These are phyloP conservation scores for Stichodactyla helianthus DNA, from an alignment of 64 coral and sea anemone species.

Conservation along the genomic window DNA sequence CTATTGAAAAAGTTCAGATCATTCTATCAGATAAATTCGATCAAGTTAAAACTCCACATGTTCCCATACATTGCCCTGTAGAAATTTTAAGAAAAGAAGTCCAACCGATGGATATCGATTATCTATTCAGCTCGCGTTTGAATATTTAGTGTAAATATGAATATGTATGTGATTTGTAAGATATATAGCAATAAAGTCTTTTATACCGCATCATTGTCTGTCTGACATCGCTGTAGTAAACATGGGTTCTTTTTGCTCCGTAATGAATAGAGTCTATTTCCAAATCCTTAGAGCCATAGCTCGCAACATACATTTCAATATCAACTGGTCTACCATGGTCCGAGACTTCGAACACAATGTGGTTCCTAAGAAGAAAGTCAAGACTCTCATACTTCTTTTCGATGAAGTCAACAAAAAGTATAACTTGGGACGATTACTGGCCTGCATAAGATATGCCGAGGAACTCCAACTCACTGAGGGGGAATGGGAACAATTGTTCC, in stretches of 20 bases:
- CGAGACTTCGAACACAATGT: not conserved
- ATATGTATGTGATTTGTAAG: not conserved
- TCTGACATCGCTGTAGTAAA: not conserved
- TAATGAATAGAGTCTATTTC: not conserved
- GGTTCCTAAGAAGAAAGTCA: not conserved
- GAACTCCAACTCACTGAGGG: constrained; percentile 17
- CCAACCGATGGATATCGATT: constrained; percentile 24
- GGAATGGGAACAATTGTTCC: constrained; percentile 13
- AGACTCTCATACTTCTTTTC: not conserved
- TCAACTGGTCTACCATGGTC: not conserved
- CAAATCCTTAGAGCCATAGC: not conserved
- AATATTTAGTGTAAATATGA: not conserved
- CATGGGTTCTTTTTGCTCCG: constrained; percentile 15
- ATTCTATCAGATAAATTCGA: not conserved
- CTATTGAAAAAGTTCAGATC: not conserved
- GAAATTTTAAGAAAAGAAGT: constrained; percentile 25
- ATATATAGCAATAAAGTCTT: not conserved
- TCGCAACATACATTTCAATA: not conserved
- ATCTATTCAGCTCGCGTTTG: too few relatives aligned
- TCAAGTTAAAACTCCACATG: constrained; percentile 18
- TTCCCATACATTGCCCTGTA: not conserved
- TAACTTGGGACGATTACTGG: not conserved
- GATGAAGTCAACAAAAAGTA: not conserved
- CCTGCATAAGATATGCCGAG: not conserved
- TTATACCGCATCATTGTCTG: constrained; percentile 1